A percentile compares a stretch with the other conserved stretches of the same genome.
phyloP scores from a whole-genome alignment of 2,888 invertebrate species.

The Acleris holmiana region DNA sequence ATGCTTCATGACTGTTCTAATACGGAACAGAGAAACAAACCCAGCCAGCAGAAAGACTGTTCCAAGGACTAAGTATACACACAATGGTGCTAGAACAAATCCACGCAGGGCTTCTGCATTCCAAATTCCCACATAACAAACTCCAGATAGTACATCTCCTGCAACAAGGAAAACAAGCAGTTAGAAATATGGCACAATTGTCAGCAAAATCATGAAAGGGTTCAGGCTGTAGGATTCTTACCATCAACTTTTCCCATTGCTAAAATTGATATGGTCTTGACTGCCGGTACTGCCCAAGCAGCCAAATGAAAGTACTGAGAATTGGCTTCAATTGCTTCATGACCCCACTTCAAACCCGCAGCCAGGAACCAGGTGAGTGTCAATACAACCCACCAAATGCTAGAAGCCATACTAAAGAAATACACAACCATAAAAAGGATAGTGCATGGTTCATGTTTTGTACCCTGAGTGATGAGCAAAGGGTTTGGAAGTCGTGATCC shows the following conservation, averaged over 20 bases:
- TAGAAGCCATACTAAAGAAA: slow-evolving; percentile 98
- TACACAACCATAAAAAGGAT: slow-evolving; percentile 98
- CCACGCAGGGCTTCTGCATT: slow-evolving; percentile 93
- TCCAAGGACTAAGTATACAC: slow-evolving; percentile 95
- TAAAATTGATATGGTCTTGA: slow-evolving; percentile 97
- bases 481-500: slow-evolving; percentile 89
- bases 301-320: slow-evolving; percentile 98
- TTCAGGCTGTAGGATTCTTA: slow-evolving; percentile 62
- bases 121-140: slow-evolving; percentile 97
- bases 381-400: slow-evolving; percentile 98
- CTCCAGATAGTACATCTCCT: slow-evolving; percentile 95
- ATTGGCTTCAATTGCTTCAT: slow-evolving; percentile 98
- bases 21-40: slow-evolving; percentile 97
- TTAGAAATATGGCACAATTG: background rate
- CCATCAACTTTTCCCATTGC: slow-evolving; percentile 98
- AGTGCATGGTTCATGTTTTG: slow-evolving; percentile 93
- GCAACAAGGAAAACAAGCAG: slow-evolving; percentile 62
- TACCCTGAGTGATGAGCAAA: slow-evolving; percentile 94
- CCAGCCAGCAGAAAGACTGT: slow-evolving; percentile 96
- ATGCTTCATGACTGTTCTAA: slow-evolving; percentile 98
- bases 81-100: slow-evolving; percentile 96
- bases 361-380: slow-evolving; percentile 98
- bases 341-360: slow-evolving; percentile 98
- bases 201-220: too few relatives aligned
- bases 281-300: slow-evolving; percentile 98